Percentiles rank a stretch among this genome's conserved stretches.
phyloP scores from a whole-genome alignment of 1,140 invertebrate genomes.

The Ladona fulva region DNA sequence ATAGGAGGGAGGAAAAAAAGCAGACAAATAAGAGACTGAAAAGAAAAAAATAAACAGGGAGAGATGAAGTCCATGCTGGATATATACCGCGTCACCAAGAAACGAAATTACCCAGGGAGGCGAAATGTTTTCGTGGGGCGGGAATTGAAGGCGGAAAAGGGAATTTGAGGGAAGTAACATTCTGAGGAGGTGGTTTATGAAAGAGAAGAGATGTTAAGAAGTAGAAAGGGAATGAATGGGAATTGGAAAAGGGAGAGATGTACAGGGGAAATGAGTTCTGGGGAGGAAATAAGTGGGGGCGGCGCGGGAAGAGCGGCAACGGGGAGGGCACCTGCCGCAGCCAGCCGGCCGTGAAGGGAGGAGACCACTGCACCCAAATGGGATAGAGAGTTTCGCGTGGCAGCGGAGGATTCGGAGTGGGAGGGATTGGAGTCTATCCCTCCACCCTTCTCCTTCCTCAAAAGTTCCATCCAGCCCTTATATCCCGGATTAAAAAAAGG shows the following conservation, averaged over 20 bases:
- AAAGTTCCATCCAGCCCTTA: too few relatives aligned
- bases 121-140: too few relatives aligned
- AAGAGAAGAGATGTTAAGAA: neutral
- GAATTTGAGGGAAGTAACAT: too few relatives aligned
- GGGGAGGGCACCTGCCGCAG: neutral
- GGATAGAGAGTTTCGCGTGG: neutral
- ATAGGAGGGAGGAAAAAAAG: too few relatives aligned
- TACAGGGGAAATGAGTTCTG: neutral
- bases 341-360: neutral
- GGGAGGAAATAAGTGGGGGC: neutral
- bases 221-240: neutral
- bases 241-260: neutral
- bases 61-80: too few relatives aligned
- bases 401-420: neutral
- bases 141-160: too few relatives aligned
- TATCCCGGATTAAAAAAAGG: slow-evolving; percentile 3
- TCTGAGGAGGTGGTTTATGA: too few relatives aligned
- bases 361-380: neutral
- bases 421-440: neutral
- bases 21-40: too few relatives aligned
- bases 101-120: too few relatives aligned
- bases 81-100: too few relatives aligned
- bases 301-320: neutral
- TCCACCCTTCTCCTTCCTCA: neutral
- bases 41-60: too few relatives aligned